Evolutionary conservation across 2,888 invertebrate species (phyloP).

Genomic region (Tridacna gigas): DNA sequence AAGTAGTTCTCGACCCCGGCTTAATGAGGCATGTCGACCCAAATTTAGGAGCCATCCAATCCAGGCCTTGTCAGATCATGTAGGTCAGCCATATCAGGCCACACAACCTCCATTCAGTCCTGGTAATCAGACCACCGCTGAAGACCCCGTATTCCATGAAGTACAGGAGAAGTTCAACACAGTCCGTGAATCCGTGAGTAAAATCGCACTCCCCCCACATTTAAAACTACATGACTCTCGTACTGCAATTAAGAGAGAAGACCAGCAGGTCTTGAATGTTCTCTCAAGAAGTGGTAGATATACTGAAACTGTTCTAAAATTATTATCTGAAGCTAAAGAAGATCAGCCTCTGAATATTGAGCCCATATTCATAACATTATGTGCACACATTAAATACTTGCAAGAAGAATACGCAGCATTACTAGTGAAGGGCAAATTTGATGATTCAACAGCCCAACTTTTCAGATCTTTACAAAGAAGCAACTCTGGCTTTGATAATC

Average conservation of each 20-base stretch:
- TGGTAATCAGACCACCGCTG: constrained; percentile 25
- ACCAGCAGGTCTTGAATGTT: constrained; percentile 32
- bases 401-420: no score
- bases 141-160: constrained; percentile 22
- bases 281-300: no score
- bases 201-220: constrained; percentile 6
- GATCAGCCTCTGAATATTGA: no score
- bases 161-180: constrained; percentile 34
- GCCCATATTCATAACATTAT: no score
- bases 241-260: constrained; percentile 33
- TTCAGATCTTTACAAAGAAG: constrained; percentile 34
- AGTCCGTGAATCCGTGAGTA: background rate
- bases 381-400: no score
- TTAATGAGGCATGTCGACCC: background rate
- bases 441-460: no score
- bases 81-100: background rate
- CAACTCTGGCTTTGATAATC: constrained; percentile 32
- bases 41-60: background rate
- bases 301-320: no score
- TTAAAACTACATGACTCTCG: constrained; percentile 36
- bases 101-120: background rate
- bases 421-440: no score
- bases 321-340: no score
- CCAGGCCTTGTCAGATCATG: background rate
- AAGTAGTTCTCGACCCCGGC: background rate